Percentiles rank a stretch among this genome's conserved stretches.
phyloP scores from a whole-genome alignment of 2,888 invertebrate species.

The Oscheius sp. region DNA sequence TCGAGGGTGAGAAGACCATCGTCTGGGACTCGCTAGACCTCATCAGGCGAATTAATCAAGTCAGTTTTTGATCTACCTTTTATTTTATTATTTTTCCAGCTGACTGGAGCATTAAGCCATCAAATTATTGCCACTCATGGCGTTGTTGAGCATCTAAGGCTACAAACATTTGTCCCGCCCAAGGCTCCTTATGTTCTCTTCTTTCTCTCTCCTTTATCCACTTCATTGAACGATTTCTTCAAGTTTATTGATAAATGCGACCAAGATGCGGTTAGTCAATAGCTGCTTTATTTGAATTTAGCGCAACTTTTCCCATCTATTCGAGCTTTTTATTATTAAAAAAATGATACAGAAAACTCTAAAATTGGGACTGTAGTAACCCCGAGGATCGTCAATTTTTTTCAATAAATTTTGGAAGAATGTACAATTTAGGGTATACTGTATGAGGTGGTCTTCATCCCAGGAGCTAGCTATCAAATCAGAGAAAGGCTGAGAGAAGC shows the following conservation, averaged over 20 bases:
- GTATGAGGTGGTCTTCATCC: slow-evolving; percentile 55
- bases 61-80: slow-evolving; percentile 19
- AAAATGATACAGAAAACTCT: too few relatives aligned
- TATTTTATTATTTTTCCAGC: background rate
- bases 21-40: slow-evolving; percentile 61
- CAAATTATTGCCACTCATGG: slow-evolving; percentile 39
- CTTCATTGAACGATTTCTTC: slow-evolving; percentile 40
- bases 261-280: slow-evolving; percentile 38
- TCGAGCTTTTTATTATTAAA: too few relatives aligned
- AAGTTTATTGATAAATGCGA: slow-evolving; percentile 43
- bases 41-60: slow-evolving; percentile 60
- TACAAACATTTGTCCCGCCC: slow-evolving; percentile 30
- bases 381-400: too few relatives aligned
- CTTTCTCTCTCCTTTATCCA: slow-evolving; percentile 42
- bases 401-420: too few relatives aligned
- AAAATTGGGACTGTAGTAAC: too few relatives aligned
- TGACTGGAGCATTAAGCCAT: background rate
- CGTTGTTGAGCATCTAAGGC: slow-evolving; percentile 38
- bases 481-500: slow-evolving; percentile 48
- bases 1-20: slow-evolving; percentile 63
- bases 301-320: background rate
- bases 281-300: background rate
- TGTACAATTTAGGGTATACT: slow-evolving; percentile 50
- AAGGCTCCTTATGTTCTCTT: slow-evolving; percentile 44
- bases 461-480: slow-evolving; percentile 55